phyloP scores from a whole-genome alignment of 2,888 invertebrate genomes.

The Calliphora vomitoria region DNA sequence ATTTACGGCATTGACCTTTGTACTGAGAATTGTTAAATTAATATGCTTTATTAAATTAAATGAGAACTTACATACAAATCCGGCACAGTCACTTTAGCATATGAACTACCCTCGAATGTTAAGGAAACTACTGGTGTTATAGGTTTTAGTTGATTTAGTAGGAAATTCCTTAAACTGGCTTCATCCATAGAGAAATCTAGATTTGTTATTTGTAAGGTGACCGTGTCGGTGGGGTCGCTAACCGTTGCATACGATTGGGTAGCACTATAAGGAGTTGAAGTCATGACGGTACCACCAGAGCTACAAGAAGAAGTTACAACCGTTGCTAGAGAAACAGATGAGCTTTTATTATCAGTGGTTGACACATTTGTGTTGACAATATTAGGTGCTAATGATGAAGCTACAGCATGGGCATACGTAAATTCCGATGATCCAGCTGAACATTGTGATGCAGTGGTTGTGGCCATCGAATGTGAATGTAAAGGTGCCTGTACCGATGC shows the following conservation, averaged over 20 bases:
- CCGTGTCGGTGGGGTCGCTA: constrained; percentile 78
- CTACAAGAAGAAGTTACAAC: constrained; percentile 39
- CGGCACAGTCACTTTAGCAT: constrained; percentile 84
- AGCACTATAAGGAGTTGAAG: constrained; percentile 49
- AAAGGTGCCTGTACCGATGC: constrained; percentile 53
- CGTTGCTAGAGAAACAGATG: constrained; percentile 54
- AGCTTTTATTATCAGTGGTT: constrained; percentile 46
- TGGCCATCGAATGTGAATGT: constrained; percentile 27
- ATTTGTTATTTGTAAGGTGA: constrained; percentile 84
- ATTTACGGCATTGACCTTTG: too few species aligned
- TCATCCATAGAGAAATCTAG: constrained; percentile 84
- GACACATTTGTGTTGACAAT: constrained; percentile 49
- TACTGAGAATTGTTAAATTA: too few species aligned
- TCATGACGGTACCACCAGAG: constrained; percentile 35
- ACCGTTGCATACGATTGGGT: constrained; percentile 73
- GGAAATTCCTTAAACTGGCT: constrained; percentile 81
- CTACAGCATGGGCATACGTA: constrained; percentile 72
- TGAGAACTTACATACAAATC: constrained; percentile 81
- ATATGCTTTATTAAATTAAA: neutral
- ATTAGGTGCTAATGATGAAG: constrained; percentile 53
- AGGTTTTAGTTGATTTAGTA: constrained; percentile 83
- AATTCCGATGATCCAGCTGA: constrained; percentile 58
- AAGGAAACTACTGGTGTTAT: constrained; percentile 84
- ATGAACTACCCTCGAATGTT: constrained; percentile 83
- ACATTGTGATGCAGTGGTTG: constrained; percentile 55